These are phyloP conservation scores for Paraescarpia echinospica DNA, from an alignment of 1,140 invertebrate genomes.

Conservation along the genomic window DNA sequence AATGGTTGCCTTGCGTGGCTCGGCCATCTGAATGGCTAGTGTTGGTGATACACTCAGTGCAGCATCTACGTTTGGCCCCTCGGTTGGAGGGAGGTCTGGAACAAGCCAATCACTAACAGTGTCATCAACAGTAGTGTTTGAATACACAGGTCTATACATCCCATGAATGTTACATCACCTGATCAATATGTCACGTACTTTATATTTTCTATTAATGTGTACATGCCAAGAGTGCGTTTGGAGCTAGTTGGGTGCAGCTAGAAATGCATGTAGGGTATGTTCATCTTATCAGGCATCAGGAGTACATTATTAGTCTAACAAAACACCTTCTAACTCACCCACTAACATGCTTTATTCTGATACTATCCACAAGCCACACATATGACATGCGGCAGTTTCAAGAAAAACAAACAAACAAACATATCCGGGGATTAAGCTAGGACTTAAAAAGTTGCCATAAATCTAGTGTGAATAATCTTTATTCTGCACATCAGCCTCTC, in stretches of 20 bases:
- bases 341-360: too few relatives aligned
- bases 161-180: too few relatives aligned
- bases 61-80: slow-evolving; percentile 60
- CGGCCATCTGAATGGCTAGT: slow-evolving; percentile 48
- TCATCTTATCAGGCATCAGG: too few relatives aligned
- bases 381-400: too few relatives aligned
- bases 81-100: not conserved
- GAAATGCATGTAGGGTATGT: not conserved
- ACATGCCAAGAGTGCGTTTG: not conserved
- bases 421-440: too few relatives aligned
- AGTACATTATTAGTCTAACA: too few relatives aligned
- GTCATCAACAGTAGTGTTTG: not conserved
- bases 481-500: not conserved
- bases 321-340: too few relatives aligned
- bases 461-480: not conserved
- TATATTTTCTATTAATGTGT: not conserved
- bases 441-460: not conserved
- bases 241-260: not conserved
- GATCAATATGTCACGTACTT: not conserved
- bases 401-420: too few relatives aligned
- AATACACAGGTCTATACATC: too few relatives aligned
- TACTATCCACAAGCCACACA: too few relatives aligned
- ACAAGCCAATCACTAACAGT: not conserved
- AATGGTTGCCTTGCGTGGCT: slow-evolving; percentile 72
- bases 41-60: slow-evolving; percentile 58